Base-by-base conservation (phyloP, 2,888 invertebrate genomes). In the Oxycera nigricornis region DNA sequence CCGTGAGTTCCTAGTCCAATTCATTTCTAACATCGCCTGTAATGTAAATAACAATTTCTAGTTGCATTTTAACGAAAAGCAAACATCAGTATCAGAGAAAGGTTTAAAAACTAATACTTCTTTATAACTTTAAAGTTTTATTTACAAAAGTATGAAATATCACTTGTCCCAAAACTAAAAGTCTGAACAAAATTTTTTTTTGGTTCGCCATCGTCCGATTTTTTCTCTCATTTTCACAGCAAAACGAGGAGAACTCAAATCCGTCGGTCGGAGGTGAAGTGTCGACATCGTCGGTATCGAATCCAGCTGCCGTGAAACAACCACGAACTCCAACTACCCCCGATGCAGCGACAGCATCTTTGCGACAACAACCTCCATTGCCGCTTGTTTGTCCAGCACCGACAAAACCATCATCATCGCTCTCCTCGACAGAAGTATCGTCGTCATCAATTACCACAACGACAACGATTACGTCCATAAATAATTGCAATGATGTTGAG, bases 241-340 rank as follows among this genome's bases (percentile, higher is more conserved):
- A 57, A 22, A 52, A 55, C 1, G 84, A 85, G 79, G 85, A 84
- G 2, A 85, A 84, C 76, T 85, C 84, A 24, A 84, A 84, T 80
- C 80, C 84, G 50, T 84, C 84, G 14, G 78, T 78, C 22, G 74
- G 61, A 4, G 77, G 78, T 35, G 82, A 82, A 77, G 82, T 82
- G 75, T 77, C 79, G 68, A 80, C 80, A 14, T 80, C 79, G 2
- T 77, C 78, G 2, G 81, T 81, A 22, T 82, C 83, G 2, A 81
- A 81, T 3, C 81, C 82, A 1, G 81, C 80, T 4, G 81, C 83
- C 67, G 82, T 83, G 11, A 41, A 57, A 24, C 72, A 9, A 30
- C 17, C 30, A 2, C 59, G 62, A 62, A 52, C 70, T 22, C 46
- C 68, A 28, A 68, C 68, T 2, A 50, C 68, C 1, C 39, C 59